Conservation (phyloP, 2,888 invertebrate genomes). For the Maniola hyperantus region DNA sequence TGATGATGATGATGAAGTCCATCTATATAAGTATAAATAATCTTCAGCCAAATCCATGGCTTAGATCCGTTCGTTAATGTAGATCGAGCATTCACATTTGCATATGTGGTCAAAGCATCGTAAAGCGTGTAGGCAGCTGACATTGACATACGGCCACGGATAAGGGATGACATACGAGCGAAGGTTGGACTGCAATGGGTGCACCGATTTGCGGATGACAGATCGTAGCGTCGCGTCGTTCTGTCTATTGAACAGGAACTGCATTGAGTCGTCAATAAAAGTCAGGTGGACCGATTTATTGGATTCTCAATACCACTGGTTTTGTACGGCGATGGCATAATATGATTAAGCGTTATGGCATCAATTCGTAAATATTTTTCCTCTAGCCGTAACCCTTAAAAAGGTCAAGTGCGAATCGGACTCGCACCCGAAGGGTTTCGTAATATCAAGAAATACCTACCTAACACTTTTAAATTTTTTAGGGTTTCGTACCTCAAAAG, state of each 20-base stretch:
- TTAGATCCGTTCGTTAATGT: constrained; percentile 26
- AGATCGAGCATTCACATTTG: constrained; percentile 45
- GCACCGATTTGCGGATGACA: constrained; percentile 61
- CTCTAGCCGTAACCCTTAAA: too few species aligned
- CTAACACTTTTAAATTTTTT: too few species aligned
- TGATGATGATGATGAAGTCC: too few species aligned
- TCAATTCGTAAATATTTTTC: neutral
- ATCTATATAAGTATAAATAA: neutral
- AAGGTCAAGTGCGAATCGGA: too few species aligned
- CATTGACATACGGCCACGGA: constrained; percentile 69
- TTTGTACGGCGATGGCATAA: constrained; percentile 18
- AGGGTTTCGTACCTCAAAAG: too few species aligned
- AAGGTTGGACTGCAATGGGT: constrained; percentile 58
- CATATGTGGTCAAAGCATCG: constrained; percentile 50
- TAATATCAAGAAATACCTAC: too few species aligned
- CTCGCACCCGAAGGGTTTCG: too few species aligned
- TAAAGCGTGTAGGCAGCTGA: constrained; percentile 47
- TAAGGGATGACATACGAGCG: constrained; percentile 70
- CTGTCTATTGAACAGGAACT: constrained; percentile 36
- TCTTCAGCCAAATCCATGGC: constrained; percentile 6
- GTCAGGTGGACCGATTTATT: constrained; percentile 28
- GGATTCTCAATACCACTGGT: constrained; percentile 19
- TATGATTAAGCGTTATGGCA: neutral
- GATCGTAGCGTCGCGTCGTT: constrained; percentile 44
- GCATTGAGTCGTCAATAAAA: constrained; percentile 39